Percentiles rank a stretch among this genome's conserved stretches.
phyloP scores from a whole-genome alignment of 2,888 invertebrate genomes.

The Drosophila percnosoma region DNA sequence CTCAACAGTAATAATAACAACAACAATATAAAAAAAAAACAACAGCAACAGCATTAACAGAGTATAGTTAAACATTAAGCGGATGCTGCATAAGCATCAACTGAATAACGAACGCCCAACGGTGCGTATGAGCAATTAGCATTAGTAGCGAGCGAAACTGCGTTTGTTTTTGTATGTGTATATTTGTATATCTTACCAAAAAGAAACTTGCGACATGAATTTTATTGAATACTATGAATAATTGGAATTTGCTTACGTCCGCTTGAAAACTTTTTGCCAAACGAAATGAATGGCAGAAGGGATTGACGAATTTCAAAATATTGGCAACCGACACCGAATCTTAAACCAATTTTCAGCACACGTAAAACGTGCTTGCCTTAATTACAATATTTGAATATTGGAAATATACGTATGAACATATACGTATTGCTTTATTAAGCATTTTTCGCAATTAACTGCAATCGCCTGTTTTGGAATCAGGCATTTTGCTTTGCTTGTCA shows the following conservation, averaged over 20 bases:
- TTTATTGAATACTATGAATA: conserved; percentile 39
- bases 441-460: conserved; percentile 36
- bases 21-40: conserved; percentile 7
- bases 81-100: conserved; percentile 32
- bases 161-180: conserved; percentile 8
- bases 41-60: conserved; percentile 25
- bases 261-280: conserved; percentile 12
- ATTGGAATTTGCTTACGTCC: conserved; percentile 21
- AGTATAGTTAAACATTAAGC: conserved; percentile 16
- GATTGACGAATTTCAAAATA: conserved; percentile 25
- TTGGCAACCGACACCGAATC: conserved; percentile 34
- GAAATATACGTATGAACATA: conserved; percentile 1
- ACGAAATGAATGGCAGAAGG: conserved; percentile 20
- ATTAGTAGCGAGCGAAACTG: conserved; percentile 50
- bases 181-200: conserved; percentile 38
- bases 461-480: conserved; percentile 28
- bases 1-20: conserved; percentile 23
- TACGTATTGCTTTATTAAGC: conserved; percentile 34
- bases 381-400: conserved; percentile 30
- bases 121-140: conserved; percentile 66
- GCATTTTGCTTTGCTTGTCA: conserved; percentile 56
- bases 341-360: conserved; percentile 12
- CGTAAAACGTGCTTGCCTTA: conserved; percentile 48
- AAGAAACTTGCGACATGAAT: conserved; percentile 33
- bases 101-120: conserved; percentile 58